Percentiles rank a stretch among this genome's conserved stretches.
These are phyloP conservation scores for Balaeniceps rex DNA, from an alignment of 2,113 vertebrate genomes.

Conservation along the genomic window DNA sequence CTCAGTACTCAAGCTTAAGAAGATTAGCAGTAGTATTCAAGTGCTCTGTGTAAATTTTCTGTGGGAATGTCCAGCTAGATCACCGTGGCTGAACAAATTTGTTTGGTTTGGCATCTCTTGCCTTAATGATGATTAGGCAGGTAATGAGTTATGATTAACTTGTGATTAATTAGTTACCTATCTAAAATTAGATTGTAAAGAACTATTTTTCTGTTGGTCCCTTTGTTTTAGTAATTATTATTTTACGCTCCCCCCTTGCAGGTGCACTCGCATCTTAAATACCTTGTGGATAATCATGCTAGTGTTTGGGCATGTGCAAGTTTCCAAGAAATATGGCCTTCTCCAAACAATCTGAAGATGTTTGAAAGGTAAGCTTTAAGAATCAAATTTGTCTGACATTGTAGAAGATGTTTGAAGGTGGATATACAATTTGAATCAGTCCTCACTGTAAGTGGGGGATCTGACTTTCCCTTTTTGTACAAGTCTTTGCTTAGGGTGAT, in stretches of 20 bases:
- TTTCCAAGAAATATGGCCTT: slow-evolving; percentile 93
- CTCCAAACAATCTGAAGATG: slow-evolving; percentile 82
- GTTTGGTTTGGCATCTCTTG: not conserved
- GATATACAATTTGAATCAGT: not conserved
- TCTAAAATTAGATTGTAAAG: not conserved
- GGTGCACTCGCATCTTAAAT: slow-evolving; percentile 90
- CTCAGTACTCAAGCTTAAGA: not conserved
- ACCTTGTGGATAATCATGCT: slow-evolving; percentile 89
- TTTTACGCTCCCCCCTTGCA: slow-evolving; percentile 20
- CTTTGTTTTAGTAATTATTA: not conserved
- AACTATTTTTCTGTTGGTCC: not conserved
- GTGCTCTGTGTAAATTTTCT: not conserved
- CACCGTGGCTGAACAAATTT: not conserved
- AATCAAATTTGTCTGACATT: not conserved
- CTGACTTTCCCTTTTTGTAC: not conserved
- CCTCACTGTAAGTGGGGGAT: not conserved
- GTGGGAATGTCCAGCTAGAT: not conserved
- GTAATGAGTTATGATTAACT: not conserved
- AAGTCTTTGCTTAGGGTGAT: not conserved
- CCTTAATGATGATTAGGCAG: not conserved
- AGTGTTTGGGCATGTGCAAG: slow-evolving; percentile 92
- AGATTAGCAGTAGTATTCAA: not conserved
- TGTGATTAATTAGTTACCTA: not conserved
- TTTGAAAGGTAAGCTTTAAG: slow-evolving; percentile 86
- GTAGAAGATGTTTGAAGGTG: not conserved